Evolutionary conservation across 2,113 vertebrate genomes (phyloP), one percentile per base, ranked within the genome.

Genomic region (Melanotaenia duboulayi): DNA sequence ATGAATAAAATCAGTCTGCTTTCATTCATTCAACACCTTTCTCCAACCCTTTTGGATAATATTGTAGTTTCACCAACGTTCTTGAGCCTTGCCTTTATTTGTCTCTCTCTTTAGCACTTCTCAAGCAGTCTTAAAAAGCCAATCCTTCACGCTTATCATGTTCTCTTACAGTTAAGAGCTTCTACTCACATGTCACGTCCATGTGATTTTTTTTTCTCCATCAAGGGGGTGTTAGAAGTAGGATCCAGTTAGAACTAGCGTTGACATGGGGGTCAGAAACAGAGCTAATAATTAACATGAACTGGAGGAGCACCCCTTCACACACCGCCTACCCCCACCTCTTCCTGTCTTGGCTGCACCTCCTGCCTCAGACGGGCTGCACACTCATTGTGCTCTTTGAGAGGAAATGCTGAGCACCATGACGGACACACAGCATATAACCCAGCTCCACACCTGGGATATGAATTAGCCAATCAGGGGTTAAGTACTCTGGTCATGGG

Each of bases 371-470:
- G 83, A 85, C 89, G 64, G 85, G 63, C 67, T 81, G 65, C 75
- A 65, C 81, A 72, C 85, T 88, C 81, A 80, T 74, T 71, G 84
- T 71, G 46, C 63, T 65, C 78, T 71, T 86, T 71, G 17, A 83
- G 82, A 84, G 84, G 88, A 90, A 85, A 78, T 23, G 7, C 57
- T 61, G 76, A 87, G 84, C 63, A 71, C 83, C 89, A 71, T 94
- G 91, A 93, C 90, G 63, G 90, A 91, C 86, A 87, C 89, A 87
- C 50, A 67, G 52, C 80, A 91, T 90, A 87, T 90, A 82, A 82
- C 65, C 78, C 85, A 5, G 79, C 59, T 76, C 86, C 87, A 90
- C 92, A 93, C 93, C 92, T 94, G 91, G 90, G 84, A 92, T 91
- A 90, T 86, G 82, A 90, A 82, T 92, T 89, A 87, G 81, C 76